A percentile compares a stretch with the other conserved stretches of the same genome.
Evolutionary conservation across 2,113 vertebrate species (phyloP).

Genomic region (Chionodraco myersi): DNA sequence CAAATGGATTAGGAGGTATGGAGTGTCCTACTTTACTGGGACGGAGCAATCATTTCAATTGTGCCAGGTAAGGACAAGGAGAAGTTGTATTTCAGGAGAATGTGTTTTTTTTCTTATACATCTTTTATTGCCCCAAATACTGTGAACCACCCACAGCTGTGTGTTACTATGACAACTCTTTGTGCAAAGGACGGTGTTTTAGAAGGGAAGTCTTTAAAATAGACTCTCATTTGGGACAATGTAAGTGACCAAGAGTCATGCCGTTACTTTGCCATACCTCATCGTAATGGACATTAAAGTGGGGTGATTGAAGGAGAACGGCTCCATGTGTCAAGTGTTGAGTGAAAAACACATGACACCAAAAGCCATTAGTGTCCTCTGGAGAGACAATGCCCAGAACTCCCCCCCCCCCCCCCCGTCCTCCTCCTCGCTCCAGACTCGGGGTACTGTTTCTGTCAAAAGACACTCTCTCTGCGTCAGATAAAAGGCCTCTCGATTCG

Average conservation of each 20-base stretch:
- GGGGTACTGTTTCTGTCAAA: slow-evolving; percentile 84
- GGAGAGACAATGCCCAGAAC: slow-evolving; percentile 91
- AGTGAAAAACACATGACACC: slow-evolving; percentile 90
- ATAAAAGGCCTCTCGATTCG: slow-evolving; percentile 88
- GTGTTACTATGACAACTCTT: slow-evolving; percentile 40
- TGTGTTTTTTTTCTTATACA: slow-evolving; percentile 50
- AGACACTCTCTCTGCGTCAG: slow-evolving; percentile 87
- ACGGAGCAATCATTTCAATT: slow-evolving; percentile 81
- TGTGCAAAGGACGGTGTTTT: slow-evolving; percentile 15
- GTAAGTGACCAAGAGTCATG: slow-evolving; percentile 79
- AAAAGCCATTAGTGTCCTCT: slow-evolving; percentile 93
- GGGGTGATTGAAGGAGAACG: slow-evolving; percentile 87
- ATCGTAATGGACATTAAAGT: slow-evolving; percentile 89
- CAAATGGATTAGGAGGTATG: slow-evolving; percentile 81
- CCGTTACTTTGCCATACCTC: slow-evolving; percentile 84
- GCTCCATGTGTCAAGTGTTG: slow-evolving; percentile 88
- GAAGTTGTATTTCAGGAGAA: slow-evolving; percentile 72
- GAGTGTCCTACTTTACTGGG: slow-evolving; percentile 72
- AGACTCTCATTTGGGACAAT: slow-evolving; percentile 75
- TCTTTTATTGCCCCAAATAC: slow-evolving; percentile 78
- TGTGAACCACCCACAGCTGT: slow-evolving; percentile 27
- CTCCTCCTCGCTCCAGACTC: slow-evolving; percentile 82
- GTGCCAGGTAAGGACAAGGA: slow-evolving; percentile 80
- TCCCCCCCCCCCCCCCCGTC: slow-evolving; percentile 51
- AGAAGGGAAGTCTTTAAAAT: slow-evolving; percentile 54